Percentiles rank a stretch among this genome's conserved stretches.
phyloP scores from a whole-genome alignment of 2,797 vertebrate species.

The Buphagus erythrorhynchus region DNA sequence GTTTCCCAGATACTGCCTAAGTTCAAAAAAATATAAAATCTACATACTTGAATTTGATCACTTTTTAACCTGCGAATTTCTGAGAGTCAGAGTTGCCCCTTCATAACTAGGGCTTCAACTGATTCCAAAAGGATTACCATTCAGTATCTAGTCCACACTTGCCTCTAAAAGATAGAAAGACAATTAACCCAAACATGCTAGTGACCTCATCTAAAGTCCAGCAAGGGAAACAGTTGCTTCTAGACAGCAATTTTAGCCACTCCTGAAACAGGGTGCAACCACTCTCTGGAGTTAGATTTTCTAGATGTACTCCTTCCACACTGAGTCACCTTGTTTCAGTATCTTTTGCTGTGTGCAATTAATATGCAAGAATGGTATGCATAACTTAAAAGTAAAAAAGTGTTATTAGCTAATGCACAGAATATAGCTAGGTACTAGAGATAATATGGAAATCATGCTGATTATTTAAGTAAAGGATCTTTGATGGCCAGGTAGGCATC shows the following conservation, averaged over 20 bases:
- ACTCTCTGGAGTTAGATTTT: neutral
- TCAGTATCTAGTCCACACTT: neutral
- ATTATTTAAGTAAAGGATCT: neutral
- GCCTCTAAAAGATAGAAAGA: neutral
- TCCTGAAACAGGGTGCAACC: neutral
- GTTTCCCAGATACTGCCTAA: fast-evolving
- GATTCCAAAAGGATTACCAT: neutral
- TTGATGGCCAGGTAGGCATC: neutral
- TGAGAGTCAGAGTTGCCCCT: neutral
- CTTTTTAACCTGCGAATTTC: neutral
- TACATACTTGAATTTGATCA: neutral
- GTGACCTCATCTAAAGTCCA: neutral
- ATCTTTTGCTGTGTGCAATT: neutral
- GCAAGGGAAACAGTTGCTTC: neutral
- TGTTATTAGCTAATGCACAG: neutral
- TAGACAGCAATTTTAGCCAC: neutral
- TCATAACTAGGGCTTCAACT: fast-evolving
- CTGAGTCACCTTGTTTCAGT: neutral
- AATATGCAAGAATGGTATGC: neutral
- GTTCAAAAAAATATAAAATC: neutral
- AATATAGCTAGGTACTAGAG: neutral
- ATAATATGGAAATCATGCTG: neutral
- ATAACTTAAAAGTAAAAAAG: neutral
- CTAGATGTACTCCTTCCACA: neutral
- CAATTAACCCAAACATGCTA: neutral